Conservation (phyloP, 2,113 vertebrate genomes). For the Meles meles region DNA sequence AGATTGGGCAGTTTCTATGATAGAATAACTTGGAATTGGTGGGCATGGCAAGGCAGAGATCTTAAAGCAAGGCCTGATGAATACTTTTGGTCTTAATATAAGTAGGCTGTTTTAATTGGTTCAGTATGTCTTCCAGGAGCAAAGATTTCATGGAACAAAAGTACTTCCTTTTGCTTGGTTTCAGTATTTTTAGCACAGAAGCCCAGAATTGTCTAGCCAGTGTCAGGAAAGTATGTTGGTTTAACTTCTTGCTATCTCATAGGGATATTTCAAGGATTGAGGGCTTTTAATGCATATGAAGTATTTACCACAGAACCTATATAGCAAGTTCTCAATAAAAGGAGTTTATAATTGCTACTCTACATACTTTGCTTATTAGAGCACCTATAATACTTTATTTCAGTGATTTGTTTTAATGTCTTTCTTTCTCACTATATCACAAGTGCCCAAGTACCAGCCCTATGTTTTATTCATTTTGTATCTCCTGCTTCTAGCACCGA, state of each 20-base stretch:
- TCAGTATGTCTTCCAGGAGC: neutral
- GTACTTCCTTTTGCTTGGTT: neutral
- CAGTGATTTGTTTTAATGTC: conserved; percentile 1
- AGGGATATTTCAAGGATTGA: neutral
- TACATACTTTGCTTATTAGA: neutral
- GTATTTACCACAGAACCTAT: neutral
- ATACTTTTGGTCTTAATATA: neutral
- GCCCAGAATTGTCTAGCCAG: neutral
- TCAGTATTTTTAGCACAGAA: neutral
- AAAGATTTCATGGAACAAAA: neutral
- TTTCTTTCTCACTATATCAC: neutral
- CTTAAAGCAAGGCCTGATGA: neutral
- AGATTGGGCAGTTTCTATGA: neutral
- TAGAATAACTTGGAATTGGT: neutral
- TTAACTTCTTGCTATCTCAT: neutral
- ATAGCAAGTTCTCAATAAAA: neutral
- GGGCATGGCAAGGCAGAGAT: neutral
- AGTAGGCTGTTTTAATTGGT: neutral
- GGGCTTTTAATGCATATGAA: neutral
- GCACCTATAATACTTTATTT: neutral
- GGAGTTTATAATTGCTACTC: neutral
- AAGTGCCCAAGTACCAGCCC: neutral
- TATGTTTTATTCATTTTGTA: conserved; percentile 44
- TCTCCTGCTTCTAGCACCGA: neutral
- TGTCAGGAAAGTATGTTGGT: neutral